These are phyloP conservation scores for Rotaria macrura DNA, from an alignment of 2,888 invertebrate species.

Conservation along the genomic window DNA sequence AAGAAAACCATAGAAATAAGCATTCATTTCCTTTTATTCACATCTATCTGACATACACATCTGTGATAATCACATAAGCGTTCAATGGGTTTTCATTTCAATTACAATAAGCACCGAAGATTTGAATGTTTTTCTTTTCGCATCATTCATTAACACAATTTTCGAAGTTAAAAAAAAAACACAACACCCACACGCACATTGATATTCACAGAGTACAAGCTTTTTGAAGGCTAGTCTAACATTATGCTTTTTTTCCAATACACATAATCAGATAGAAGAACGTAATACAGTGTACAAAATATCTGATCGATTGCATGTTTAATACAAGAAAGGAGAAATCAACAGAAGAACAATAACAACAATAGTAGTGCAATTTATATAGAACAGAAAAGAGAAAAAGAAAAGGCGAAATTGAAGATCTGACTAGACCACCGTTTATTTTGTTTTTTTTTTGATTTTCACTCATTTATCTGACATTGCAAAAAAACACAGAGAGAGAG, in stretches of 20 bases:
- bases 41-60: conserved; percentile 3
- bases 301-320: neutral
- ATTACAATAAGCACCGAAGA: neutral
- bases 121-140: neutral
- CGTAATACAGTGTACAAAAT: neutral
- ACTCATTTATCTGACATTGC: neutral
- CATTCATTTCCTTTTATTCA: neutral
- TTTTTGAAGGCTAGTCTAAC: neutral
- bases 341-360: too few relatives aligned
- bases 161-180: neutral
- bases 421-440: neutral
- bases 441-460: neutral
- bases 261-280: neutral
- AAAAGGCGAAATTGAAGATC: neutral
- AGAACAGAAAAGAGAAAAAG: neutral
- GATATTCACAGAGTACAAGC: neutral
- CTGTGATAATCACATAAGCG: neutral
- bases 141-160: neutral
- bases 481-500: neutral
- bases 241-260: neutral
- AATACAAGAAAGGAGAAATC: too few relatives aligned
- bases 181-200: neutral
- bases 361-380: too few relatives aligned
- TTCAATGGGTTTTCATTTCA: neutral
- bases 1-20: neutral